These are phyloP conservation scores for Cataglyphis livida DNA, from an alignment of 2,888 invertebrate genomes.

Conservation along the genomic window DNA sequence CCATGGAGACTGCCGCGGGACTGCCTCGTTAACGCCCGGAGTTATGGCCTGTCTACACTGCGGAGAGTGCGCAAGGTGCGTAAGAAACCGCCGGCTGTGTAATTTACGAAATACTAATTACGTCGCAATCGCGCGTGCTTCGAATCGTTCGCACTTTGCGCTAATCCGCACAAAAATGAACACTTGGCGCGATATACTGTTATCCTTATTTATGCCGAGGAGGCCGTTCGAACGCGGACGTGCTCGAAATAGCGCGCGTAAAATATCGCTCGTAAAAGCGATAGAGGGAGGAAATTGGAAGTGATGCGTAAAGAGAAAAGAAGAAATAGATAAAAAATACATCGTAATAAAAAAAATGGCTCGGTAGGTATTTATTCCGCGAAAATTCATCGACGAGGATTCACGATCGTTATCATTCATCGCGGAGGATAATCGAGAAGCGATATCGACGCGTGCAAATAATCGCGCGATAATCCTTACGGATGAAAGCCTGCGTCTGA, in stretches of 20 bases:
- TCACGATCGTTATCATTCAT: constrained; percentile 10
- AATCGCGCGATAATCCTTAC: not conserved
- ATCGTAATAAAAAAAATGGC: not conserved
- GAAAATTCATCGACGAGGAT: constrained; percentile 11
- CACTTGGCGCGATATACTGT: constrained; percentile 28
- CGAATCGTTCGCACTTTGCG: constrained; percentile 25
- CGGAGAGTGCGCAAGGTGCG: constrained; percentile 37
- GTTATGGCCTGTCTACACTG: constrained; percentile 63
- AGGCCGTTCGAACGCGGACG: constrained; percentile 14
- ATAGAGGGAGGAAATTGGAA: not conserved
- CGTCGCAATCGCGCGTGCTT: constrained; percentile 38
- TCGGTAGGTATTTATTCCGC: not conserved
- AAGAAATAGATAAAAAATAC: not conserved
- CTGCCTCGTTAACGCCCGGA: constrained; percentile 65
- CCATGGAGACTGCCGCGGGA: constrained; percentile 59
- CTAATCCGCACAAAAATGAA: constrained; percentile 52
- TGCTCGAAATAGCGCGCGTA: not conserved
- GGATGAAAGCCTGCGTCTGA: not conserved
- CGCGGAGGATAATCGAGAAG: constrained; percentile 17
- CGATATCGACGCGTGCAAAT: constrained; percentile 8
- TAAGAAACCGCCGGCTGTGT: constrained; percentile 43
- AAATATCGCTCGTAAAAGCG: constrained; percentile 48
- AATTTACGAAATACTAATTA: constrained; percentile 64
- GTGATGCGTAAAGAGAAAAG: not conserved
- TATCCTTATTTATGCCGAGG: constrained; percentile 15